Conservation (phyloP, 1,140 invertebrate species). For the Bacillus rossius region DNA sequence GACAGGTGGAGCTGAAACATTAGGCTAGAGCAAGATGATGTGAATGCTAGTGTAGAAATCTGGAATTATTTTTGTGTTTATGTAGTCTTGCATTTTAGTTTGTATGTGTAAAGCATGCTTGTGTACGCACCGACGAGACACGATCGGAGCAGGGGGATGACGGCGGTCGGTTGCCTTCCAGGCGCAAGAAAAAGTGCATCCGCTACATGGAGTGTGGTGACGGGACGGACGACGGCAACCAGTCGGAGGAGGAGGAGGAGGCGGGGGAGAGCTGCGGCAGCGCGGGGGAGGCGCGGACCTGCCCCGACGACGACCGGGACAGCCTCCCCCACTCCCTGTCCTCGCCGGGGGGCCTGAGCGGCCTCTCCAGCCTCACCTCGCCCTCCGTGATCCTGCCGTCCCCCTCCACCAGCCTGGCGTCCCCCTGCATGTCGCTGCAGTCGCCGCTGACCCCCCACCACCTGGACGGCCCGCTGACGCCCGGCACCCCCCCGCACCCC, state of each 20-base stretch:
- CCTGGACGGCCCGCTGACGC: slow-evolving; percentile 14
- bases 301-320: slow-evolving; percentile 57
- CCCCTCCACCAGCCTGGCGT: slow-evolving; percentile 57
- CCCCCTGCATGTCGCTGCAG: slow-evolving; percentile 48
- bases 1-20: too few relatives aligned
- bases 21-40: too few relatives aligned
- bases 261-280: slow-evolving; percentile 69
- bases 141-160: background rate
- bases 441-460: slow-evolving; percentile 47
- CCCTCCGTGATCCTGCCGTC: slow-evolving; percentile 62
- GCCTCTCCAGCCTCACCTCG: slow-evolving; percentile 69
- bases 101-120: background rate
- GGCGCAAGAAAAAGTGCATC: slow-evolving; percentile 98
- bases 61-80: too few relatives aligned
- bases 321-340: slow-evolving; percentile 62
- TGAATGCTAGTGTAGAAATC: too few relatives aligned
- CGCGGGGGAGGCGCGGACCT: slow-evolving; percentile 64
- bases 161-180: slow-evolving; percentile 47
- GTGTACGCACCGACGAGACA: background rate
- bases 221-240: slow-evolving; percentile 63
- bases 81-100: too few relatives aligned
- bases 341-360: slow-evolving; percentile 69
- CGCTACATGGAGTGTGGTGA: slow-evolving; percentile 79
- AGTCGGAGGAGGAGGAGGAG: slow-evolving; percentile 60
- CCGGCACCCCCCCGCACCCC: slow-evolving; percentile 23